These are phyloP conservation scores for Eupithecia subumbrata DNA, from an alignment of 2,888 invertebrate genomes.

Conservation along the genomic window DNA sequence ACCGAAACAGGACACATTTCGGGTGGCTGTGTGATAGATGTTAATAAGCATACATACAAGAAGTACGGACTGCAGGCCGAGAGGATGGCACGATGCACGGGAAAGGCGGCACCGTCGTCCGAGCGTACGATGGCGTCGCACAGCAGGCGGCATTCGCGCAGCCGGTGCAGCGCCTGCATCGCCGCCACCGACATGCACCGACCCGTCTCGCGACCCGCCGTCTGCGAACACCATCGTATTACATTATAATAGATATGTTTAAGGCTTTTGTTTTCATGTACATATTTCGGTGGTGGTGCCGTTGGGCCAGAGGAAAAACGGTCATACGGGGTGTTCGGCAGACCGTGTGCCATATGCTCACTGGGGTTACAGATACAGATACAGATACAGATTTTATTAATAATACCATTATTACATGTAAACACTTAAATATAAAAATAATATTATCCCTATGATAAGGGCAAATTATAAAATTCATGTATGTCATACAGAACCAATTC, in stretches of 20 bases:
- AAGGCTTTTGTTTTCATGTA: neutral
- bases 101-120: constrained; percentile 91
- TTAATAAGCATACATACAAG: constrained; percentile 83
- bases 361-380: too few relatives aligned
- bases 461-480: too few relatives aligned
- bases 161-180: constrained; percentile 92
- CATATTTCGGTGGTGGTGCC: too few relatives aligned
- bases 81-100: constrained; percentile 93
- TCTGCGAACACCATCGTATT: constrained; percentile 62
- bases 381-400: too few relatives aligned
- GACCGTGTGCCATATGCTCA: too few relatives aligned
- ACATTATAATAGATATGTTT: neutral
- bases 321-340: neutral
- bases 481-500: too few relatives aligned
- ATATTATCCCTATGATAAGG: too few relatives aligned
- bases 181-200: constrained; percentile 93
- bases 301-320: too few relatives aligned
- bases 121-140: constrained; percentile 94
- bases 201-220: constrained; percentile 84
- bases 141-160: constrained; percentile 91
- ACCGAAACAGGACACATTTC: neutral
- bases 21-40: neutral
- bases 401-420: too few relatives aligned
- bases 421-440: too few relatives aligned
- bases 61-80: constrained; percentile 96